Conservation (phyloP, 2,113 vertebrate genomes). For the Xerus inauris region DNA sequence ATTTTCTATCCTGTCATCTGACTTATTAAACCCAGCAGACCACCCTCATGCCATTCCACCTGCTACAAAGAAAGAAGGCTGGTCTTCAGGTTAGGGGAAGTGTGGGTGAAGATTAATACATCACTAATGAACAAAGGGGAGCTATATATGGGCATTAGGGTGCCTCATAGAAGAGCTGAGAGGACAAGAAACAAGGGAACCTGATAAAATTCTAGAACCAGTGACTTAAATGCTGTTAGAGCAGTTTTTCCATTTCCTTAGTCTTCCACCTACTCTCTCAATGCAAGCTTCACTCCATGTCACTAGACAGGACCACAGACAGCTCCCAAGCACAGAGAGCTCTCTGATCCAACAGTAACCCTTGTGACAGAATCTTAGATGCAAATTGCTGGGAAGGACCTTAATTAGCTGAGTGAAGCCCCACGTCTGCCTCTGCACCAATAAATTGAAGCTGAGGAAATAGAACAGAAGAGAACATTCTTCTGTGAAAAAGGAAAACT, state of each 20-base stretch:
- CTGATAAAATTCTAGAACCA: not conserved
- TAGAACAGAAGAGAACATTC: not conserved
- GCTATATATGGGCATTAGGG: not conserved
- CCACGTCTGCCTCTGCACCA: not conserved
- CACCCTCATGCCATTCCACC: too few relatives aligned
- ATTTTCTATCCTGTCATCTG: not conserved
- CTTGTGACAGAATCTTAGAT: not conserved
- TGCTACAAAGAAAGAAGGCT: not conserved
- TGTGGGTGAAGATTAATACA: not conserved
- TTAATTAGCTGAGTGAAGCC: accelerated
- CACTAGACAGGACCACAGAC: slow-evolving; percentile 50
- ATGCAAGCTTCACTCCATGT: not conserved
- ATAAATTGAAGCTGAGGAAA: not conserved
- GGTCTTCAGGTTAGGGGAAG: not conserved
- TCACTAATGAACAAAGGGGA: not conserved
- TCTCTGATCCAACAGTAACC: not conserved
- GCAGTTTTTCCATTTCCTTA: not conserved
- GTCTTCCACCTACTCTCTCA: accelerated
- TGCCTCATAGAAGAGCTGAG: not conserved
- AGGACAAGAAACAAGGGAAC: not conserved
- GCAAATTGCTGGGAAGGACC: not conserved
- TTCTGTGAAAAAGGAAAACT: not conserved
- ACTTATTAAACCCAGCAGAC: not conserved
- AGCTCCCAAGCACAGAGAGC: not conserved
- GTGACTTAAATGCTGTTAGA: not conserved